Evolutionary conservation across 2,888 invertebrate genomes (phyloP).

Genomic region (Ceramica pisi): DNA sequence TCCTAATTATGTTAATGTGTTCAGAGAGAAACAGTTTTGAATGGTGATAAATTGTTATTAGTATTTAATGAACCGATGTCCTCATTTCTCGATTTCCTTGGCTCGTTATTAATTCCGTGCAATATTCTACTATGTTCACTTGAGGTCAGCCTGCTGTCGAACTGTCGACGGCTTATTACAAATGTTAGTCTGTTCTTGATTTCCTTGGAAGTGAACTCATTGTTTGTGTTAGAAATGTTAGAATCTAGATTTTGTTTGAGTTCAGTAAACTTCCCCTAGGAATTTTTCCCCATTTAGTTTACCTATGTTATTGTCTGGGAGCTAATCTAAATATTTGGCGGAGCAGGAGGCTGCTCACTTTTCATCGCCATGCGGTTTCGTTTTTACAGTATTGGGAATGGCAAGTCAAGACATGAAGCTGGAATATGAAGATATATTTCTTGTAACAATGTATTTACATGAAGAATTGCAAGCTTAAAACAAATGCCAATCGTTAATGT

Average conservation of each 20-base stretch:
- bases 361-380: background rate
- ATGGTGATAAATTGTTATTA: slow-evolving; percentile 25
- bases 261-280: slow-evolving; percentile 41
- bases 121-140: slow-evolving; percentile 39
- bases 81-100: slow-evolving; percentile 37
- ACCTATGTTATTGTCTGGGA: slow-evolving; percentile 18
- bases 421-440: background rate
- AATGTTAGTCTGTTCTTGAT: slow-evolving; percentile 28
- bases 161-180: slow-evolving; percentile 12
- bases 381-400: background rate
- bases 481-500: slow-evolving; percentile 20
- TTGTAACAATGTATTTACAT: background rate
- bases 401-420: background rate
- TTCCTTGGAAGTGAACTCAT: slow-evolving; percentile 26
- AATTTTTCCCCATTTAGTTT: slow-evolving; percentile 24
- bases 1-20: slow-evolving; percentile 30
- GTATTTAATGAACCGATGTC: slow-evolving; percentile 39
- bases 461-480: slow-evolving; percentile 10
- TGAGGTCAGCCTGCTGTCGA: slow-evolving; percentile 28
- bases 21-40: slow-evolving; percentile 28
- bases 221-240: slow-evolving; percentile 30
- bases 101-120: slow-evolving; percentile 27
- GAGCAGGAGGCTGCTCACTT: background rate
- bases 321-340: slow-evolving; percentile 30
- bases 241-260: slow-evolving; percentile 35